These are phyloP conservation scores for Bombus terrestris DNA, from an alignment of 1,140 invertebrate genomes.

Conservation along the genomic window DNA sequence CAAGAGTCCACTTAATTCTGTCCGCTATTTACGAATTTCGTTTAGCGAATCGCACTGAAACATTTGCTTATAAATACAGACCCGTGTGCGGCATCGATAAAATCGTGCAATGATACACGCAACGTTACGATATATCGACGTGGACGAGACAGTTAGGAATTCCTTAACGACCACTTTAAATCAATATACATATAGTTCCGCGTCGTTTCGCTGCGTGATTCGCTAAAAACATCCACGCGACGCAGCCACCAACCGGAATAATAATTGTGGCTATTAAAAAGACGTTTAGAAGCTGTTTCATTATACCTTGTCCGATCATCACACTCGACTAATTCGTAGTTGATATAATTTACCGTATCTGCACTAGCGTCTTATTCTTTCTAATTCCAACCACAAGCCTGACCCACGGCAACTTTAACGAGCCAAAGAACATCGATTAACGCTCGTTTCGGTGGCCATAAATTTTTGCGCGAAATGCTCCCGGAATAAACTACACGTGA, in stretches of 20 bases:
- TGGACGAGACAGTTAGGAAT: slow-evolving; percentile 29
- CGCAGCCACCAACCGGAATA: not conserved
- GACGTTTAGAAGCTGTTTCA: not conserved
- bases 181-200: not conserved
- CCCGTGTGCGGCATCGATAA: no score
- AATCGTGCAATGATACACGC: not conserved
- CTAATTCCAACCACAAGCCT: not conserved
- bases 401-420: slow-evolving; percentile 5
- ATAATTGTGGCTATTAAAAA: slow-evolving; percentile 9
- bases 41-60: no score
- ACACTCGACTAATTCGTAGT: not conserved
- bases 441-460: slow-evolving; percentile 1
- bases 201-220: not conserved
- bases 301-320: no score
- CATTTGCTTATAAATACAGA: no score
- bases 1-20: no score
- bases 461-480: not conserved
- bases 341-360: not conserved
- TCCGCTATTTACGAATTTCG: no score
- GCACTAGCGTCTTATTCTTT: not conserved
- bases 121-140: slow-evolving; percentile 13
- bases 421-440: not conserved
- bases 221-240: slow-evolving; percentile 10
- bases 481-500: not conserved
- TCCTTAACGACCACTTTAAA: slow-evolving; percentile 19